Conservation (phyloP, 2,888 invertebrate genomes). For the Laothoe populi region DNA sequence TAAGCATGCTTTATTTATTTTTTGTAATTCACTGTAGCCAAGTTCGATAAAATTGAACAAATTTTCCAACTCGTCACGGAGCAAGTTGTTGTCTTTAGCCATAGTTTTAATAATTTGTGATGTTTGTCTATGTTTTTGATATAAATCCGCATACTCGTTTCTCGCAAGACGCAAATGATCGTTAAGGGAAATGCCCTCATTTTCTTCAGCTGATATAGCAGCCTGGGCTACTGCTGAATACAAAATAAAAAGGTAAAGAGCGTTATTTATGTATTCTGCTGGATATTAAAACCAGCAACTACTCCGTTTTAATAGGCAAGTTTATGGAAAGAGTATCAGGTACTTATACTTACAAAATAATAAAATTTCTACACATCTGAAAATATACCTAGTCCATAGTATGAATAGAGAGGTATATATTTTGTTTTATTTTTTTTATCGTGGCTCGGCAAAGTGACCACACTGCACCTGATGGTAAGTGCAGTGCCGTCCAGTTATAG, state of each 20-base stretch:
- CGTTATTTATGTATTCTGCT: neutral
- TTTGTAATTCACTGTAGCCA: conserved; percentile 57
- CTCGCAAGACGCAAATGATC: conserved; percentile 47
- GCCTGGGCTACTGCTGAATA: conserved; percentile 57
- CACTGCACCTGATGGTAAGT: too few species aligned
- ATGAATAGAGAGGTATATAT: too few species aligned
- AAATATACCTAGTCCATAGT: too few species aligned
- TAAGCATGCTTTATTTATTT: conserved; percentile 44
- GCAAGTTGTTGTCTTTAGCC: conserved; percentile 45
- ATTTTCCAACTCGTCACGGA: conserved; percentile 49
- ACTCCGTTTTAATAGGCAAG: neutral
- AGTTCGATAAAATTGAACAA: conserved; percentile 54
- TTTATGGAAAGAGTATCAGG: too few species aligned
- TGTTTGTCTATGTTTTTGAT: conserved; percentile 44
- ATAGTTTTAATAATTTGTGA: conserved; percentile 44
- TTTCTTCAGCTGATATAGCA: conserved; percentile 53
- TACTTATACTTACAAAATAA: too few species aligned
- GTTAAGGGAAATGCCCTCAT: conserved; percentile 47
- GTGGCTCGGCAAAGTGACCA: too few species aligned
- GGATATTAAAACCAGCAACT: neutral
- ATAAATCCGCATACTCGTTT: conserved; percentile 49
- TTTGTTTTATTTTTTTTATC: too few species aligned
- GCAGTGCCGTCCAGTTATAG: too few species aligned
- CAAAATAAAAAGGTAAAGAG: conserved; percentile 20
- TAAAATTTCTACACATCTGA: too few species aligned